A percentile compares a stretch with the other conserved stretches of the same genome.
Evolutionary conservation across 2,888 invertebrate genomes (phyloP).

Genomic region (Epicampocera succincta): DNA sequence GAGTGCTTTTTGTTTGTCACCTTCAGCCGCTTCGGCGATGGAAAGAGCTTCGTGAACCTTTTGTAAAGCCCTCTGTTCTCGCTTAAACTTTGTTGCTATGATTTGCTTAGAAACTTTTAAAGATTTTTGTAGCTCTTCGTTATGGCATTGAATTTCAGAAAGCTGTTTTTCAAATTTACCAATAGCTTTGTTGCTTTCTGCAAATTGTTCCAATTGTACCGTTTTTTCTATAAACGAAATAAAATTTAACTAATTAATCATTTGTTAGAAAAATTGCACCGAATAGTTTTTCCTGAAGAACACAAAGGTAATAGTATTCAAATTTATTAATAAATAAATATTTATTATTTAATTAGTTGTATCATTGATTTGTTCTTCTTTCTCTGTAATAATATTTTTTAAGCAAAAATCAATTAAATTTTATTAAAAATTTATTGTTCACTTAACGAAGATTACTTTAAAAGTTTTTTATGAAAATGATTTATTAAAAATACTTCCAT

Average conservation of each 20-base stretch:
- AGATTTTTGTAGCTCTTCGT: constrained; percentile 81
- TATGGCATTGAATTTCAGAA: constrained; percentile 70
- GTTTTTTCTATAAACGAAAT: constrained; percentile 69
- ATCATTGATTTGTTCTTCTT: too few species aligned
- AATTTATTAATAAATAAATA: too few species aligned
- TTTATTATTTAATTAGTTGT: too few species aligned
- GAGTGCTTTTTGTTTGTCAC: constrained; percentile 84
- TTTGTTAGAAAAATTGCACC: too few species aligned
- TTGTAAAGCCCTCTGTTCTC: constrained; percentile 82
- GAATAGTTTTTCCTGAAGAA: too few species aligned
- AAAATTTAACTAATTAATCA: neutral
- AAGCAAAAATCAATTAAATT: too few species aligned
- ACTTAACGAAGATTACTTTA: too few species aligned
- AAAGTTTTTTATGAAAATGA: too few species aligned
- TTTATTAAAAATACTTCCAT: too few species aligned
- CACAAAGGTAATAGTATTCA: too few species aligned
- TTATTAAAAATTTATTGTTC: too few species aligned
- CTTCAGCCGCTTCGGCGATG: constrained; percentile 83
- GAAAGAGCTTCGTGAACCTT: constrained; percentile 84
- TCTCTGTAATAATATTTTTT: too few species aligned
- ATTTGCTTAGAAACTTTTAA: constrained; percentile 80
- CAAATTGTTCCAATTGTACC: constrained; percentile 57
- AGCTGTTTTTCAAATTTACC: constrained; percentile 75
- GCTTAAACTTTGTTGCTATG: constrained; percentile 80
- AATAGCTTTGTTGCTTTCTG: constrained; percentile 52